Evolutionary conservation across 1,140 invertebrate genomes (phyloP), one percentile per base, ranked within the genome.

Genomic region (Homalodisca vitripennis): DNA sequence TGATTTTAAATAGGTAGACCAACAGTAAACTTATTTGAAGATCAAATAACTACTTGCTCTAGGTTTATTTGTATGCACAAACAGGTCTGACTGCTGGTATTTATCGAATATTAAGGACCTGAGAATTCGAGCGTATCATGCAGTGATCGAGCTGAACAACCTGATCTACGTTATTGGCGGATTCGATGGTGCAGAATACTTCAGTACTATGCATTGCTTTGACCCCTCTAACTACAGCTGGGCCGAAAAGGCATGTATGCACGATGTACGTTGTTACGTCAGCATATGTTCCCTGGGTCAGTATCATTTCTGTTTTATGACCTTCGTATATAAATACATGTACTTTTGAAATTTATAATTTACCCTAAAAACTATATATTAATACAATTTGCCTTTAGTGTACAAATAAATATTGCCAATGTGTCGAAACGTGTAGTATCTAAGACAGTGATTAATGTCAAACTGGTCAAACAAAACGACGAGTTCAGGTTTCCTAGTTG

Each of bases 121-220:
- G 0, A 83, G 83, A 0, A 86, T 87, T 17, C 82, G 90, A 47
- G 89, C 91, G 1, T 93, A 93, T 75, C 90, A 93, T 73, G 90
- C 89, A 0, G 78, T 92, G 1, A 89, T 88, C 67, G 79, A 85
- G 0, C 76, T 92, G 1, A 82, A 88, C 73, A 85, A 86, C 68
- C 72, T 85, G 34, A 89, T 93, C 69, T 92, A 92, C 77, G 86
- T 92, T 80, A 87, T 92, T 70, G 91, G 92, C 2, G 90, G 89
- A 1, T 90, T 89, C 73, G 88, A 91, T 74, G 89, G 90, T 2
- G 86, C 85, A 64, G 85, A 89, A 60, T 86, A 90, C 73, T 90
- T 89, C 75, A 91, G 89, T 71, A 87, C 87, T 0, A 84, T 89
- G 13, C 80, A 87, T 17, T 86, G 85, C 71, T 91, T 86, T 74